phyloP scores from a whole-genome alignment of 2,797 vertebrate species.

The Hyperoplus immaculatus region DNA sequence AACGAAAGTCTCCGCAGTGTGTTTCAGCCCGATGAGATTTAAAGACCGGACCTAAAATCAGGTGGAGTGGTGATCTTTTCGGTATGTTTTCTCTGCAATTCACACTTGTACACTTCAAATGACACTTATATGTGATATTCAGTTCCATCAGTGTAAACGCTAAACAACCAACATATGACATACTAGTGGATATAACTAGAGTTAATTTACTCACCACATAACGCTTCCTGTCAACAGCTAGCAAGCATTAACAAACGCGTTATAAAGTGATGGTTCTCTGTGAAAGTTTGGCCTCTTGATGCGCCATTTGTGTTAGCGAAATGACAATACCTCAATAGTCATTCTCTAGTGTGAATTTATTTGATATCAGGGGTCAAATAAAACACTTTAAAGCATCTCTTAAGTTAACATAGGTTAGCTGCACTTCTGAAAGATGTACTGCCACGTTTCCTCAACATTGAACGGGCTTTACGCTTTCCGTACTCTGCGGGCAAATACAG shows the following conservation, averaged over 20 bases:
- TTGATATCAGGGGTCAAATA: background rate
- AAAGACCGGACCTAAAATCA: constrained; percentile 23
- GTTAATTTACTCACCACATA: background rate
- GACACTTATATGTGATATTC: background rate
- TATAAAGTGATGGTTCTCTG: background rate
- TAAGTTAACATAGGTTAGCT: background rate
- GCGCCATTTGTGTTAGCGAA: background rate
- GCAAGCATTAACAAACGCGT: background rate
- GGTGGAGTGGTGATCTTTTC: background rate
- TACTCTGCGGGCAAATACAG: too few species aligned
- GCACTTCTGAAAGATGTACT: too few species aligned
- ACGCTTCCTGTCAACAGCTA: constrained; percentile 2
- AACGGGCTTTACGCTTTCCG: too few species aligned
- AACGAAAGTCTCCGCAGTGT: rapidly evolving
- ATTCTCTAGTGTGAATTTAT: rapidly evolving
- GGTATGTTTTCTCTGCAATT: constrained; percentile 25
- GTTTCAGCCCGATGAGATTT: constrained; percentile 48
- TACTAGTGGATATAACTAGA: rapidly evolving
- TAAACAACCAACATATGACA: rapidly evolving
- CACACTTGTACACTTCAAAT: background rate
- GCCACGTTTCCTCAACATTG: too few species aligned
- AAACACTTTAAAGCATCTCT: background rate
- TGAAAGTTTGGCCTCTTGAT: background rate
- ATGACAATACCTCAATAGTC: rapidly evolving
- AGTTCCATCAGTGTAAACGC: rapidly evolving